Evolutionary conservation across 2,113 vertebrate genomes (phyloP).

Genomic region (Piprites chloris): DNA sequence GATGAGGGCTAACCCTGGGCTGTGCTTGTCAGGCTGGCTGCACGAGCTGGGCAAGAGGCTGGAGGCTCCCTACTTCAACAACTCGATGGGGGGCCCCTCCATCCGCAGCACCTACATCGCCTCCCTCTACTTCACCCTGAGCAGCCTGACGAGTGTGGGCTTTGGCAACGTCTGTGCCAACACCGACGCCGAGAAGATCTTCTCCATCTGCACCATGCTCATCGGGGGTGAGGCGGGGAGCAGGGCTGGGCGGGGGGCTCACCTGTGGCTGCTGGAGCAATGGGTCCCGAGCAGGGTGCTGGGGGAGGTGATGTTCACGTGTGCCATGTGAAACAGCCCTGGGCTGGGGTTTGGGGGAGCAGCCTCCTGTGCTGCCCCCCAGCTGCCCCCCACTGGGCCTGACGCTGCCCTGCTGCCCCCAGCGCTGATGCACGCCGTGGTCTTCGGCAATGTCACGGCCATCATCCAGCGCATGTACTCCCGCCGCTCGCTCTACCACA

Average conservation of each 20-base stretch:
- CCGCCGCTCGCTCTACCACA: constrained; percentile 93
- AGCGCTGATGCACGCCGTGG: constrained; percentile 97
- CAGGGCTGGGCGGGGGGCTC: neutral
- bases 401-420: neutral
- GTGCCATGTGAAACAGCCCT: neutral
- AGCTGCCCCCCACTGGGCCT: neutral
- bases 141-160: constrained; percentile 95
- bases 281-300: neutral
- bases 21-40: constrained; percentile 84
- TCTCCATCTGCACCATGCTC: constrained; percentile 97
- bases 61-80: constrained; percentile 89
- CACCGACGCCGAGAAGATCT: constrained; percentile 93
- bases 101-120: constrained; percentile 92
- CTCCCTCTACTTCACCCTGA: constrained; percentile 96
- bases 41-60: constrained; percentile 92
- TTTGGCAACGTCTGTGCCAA: constrained; percentile 96
- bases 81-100: constrained; percentile 85
- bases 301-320: fast-evolving
- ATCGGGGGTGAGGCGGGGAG: constrained; percentile 85
- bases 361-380: fast-evolving
- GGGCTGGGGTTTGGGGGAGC: neutral
- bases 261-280: fast-evolving
- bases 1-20: neutral
- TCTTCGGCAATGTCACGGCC: constrained; percentile 95
- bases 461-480: constrained; percentile 99